Evolutionary conservation across 1,140 invertebrate species (phyloP).

Genomic region (Dendrolimus punctatus): DNA sequence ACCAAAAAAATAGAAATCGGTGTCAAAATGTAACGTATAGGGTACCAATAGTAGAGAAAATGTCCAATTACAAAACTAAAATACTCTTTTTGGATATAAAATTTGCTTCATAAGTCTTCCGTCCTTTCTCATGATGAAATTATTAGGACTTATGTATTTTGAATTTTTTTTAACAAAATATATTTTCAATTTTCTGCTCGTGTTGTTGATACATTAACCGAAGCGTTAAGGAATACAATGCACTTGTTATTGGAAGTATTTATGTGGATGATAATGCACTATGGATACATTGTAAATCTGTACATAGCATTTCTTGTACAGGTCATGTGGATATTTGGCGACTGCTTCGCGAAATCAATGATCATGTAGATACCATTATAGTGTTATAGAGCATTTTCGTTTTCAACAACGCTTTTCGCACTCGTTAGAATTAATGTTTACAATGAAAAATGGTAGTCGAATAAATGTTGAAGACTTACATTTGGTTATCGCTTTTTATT

Average conservation of each 20-base stretch:
- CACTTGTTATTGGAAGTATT: neutral
- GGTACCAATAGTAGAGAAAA: slow-evolving; percentile 45
- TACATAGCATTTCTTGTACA: slow-evolving; percentile 57
- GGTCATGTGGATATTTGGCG: slow-evolving; percentile 72
- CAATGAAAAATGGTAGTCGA: slow-evolving; percentile 66
- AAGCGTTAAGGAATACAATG: neutral
- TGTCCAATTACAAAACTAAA: slow-evolving; percentile 40
- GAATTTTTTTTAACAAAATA: slow-evolving; percentile 1
- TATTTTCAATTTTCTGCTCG: neutral
- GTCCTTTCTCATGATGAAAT: slow-evolving; percentile 47
- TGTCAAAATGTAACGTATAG: slow-evolving; percentile 66
- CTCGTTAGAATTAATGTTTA: slow-evolving; percentile 46
- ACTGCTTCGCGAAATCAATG: slow-evolving; percentile 50
- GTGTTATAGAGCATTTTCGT: slow-evolving; percentile 42
- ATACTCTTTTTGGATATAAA: slow-evolving; percentile 31
- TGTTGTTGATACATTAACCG: no score
- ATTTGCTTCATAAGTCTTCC: slow-evolving; percentile 65
- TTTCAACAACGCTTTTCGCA: slow-evolving; percentile 40
- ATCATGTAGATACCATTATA: slow-evolving; percentile 41
- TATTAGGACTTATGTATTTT: slow-evolving; percentile 12
- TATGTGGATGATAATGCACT: slow-evolving; percentile 11
- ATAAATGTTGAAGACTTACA: slow-evolving; percentile 21
- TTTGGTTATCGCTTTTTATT: slow-evolving; percentile 16
- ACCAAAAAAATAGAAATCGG: slow-evolving; percentile 42
- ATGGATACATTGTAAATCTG: slow-evolving; percentile 24